phyloP scores from a whole-genome alignment of 2,888 invertebrate genomes.

The Tenodera sinensis region DNA sequence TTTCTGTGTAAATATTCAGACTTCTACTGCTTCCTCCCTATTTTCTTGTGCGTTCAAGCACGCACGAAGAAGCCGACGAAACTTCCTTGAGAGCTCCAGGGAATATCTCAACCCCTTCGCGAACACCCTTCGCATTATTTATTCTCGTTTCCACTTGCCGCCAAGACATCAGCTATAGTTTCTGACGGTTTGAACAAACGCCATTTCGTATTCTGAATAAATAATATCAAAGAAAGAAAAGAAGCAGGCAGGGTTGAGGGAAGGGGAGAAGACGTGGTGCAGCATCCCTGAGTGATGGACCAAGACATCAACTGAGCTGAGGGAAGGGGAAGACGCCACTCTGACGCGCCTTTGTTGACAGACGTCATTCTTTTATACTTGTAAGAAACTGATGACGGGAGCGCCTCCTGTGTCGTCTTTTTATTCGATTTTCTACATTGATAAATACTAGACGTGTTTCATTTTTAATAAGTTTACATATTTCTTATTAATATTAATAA shows the following conservation, averaged over 20 bases:
- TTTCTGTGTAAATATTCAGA: not conserved
- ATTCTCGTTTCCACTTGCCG: not conserved
- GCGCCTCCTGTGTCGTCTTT: no score
- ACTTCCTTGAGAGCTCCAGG: not conserved
- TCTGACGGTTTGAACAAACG: slow-evolving; percentile 4
- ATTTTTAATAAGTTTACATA: no score
- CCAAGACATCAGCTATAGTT: not conserved
- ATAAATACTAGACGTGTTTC: no score
- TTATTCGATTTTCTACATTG: no score
- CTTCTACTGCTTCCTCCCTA: not conserved
- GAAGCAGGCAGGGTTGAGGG: not conserved
- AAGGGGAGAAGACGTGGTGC: not conserved
- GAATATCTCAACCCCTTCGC: not conserved
- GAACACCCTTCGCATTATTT: not conserved
- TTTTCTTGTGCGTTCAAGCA: not conserved
- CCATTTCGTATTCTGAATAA: slow-evolving; percentile 18
- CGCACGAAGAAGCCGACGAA: not conserved
- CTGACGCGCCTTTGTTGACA: slow-evolving; percentile 3
- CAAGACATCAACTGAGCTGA: not conserved
- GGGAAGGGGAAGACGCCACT: slow-evolving; percentile 2
- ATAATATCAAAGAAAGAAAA: not conserved
- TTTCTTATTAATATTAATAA: no score
- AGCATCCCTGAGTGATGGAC: slow-evolving; percentile 17
- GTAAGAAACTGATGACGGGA: not conserved
- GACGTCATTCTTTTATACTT: not conserved